phyloP scores from a whole-genome alignment of 2,113 vertebrate genomes.

The Misgurnus mizolepis region DNA sequence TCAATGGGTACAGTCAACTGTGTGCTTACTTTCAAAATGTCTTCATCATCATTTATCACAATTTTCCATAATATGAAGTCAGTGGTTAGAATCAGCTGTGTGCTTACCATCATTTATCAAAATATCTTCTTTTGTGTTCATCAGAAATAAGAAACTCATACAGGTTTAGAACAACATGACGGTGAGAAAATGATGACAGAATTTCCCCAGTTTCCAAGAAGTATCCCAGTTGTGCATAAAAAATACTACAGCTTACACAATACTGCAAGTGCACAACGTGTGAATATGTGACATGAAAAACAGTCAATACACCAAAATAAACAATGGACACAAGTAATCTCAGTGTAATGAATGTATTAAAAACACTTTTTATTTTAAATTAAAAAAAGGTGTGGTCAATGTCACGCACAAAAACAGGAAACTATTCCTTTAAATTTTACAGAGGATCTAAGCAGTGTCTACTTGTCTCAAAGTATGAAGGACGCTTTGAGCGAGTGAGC shows the following conservation, averaged over 20 bases:
- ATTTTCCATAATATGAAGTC: no score
- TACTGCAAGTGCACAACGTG: constrained; percentile 22
- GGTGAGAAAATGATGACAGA: no score
- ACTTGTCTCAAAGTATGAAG: constrained; percentile 58
- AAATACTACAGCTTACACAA: background rate
- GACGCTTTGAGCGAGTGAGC: constrained; percentile 72
- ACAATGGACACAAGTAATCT: background rate
- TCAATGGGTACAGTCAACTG: no score
- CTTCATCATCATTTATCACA: no score
- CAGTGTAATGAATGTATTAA: constrained; percentile 4
- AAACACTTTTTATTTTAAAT: constrained; percentile 31
- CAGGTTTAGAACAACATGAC: no score
- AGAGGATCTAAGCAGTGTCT: background rate
- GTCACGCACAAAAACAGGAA: constrained; percentile 18
- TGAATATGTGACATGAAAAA: constrained; percentile 21
- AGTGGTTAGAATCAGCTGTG: no score
- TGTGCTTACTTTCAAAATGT: no score
- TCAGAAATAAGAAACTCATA: no score
- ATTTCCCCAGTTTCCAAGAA: no score
- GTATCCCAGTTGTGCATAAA: background rate
- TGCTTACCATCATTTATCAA: no score
- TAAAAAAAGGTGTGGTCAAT: constrained; percentile 39
- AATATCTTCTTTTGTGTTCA: no score
- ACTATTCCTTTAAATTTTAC: background rate
- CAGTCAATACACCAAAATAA: background rate